These are phyloP conservation scores for Accipiter virgatus DNA, from an alignment of 2,113 vertebrate genomes.

Conservation along the genomic window DNA sequence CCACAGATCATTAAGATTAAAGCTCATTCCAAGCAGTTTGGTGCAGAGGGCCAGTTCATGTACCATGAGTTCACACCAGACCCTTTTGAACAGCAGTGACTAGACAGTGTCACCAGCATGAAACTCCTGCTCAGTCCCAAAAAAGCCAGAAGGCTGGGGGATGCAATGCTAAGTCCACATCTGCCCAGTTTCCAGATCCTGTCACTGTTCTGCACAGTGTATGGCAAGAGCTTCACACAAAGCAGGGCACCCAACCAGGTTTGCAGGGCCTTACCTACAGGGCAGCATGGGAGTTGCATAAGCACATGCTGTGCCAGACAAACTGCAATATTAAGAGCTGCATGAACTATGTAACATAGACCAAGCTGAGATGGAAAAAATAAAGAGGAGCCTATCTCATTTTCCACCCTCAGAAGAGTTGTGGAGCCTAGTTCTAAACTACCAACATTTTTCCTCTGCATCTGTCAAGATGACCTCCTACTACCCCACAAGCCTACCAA, in stretches of 20 bases:
- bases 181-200: not conserved
- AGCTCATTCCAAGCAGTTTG: not conserved
- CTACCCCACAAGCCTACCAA: not conserved
- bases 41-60: not conserved
- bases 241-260: not conserved
- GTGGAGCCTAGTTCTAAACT: not conserved
- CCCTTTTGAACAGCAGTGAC: not conserved
- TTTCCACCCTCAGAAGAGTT: not conserved
- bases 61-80: not conserved
- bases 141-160: not conserved
- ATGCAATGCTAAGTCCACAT: not conserved
- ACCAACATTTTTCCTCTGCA: not conserved
- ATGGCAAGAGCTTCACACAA: not conserved
- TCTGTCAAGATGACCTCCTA: not conserved
- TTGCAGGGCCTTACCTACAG: not conserved
- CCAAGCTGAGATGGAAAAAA: not conserved
- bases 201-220: not conserved
- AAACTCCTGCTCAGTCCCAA: not conserved
- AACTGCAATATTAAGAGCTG: not conserved
- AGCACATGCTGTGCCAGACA: not conserved
- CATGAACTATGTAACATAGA: not conserved
- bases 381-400: not conserved
- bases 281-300: rapidly evolving
- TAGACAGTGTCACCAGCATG: not conserved
- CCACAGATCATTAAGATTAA: not conserved